Conservation (phyloP, 2,113 vertebrate genomes). For the Lepus europaeus region DNA sequence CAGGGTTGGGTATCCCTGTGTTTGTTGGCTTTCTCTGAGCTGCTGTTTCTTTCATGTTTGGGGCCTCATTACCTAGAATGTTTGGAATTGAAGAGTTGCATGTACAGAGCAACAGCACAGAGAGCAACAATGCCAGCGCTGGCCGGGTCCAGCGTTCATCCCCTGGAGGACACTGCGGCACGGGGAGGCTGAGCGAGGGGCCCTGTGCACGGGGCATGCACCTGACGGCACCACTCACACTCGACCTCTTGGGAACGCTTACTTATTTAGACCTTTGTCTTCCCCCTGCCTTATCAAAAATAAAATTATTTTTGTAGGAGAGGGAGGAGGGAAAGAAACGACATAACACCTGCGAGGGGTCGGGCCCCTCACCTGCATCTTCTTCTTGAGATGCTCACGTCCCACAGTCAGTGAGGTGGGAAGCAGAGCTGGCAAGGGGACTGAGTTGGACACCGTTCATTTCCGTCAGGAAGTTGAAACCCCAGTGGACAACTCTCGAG, state of each 20-base stretch:
- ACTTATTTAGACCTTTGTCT: neutral
- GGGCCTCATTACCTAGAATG: neutral
- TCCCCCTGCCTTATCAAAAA: neutral
- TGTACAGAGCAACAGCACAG: neutral
- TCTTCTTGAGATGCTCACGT: neutral
- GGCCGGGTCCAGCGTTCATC: neutral
- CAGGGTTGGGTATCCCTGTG: rapidly evolving
- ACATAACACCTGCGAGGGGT: neutral
- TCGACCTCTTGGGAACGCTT: slow-evolving; percentile 41
- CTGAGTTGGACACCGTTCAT: neutral
- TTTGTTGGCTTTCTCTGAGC: neutral
- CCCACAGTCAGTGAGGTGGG: neutral
- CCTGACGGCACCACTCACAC: neutral
- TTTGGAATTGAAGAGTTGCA: slow-evolving; percentile 9
- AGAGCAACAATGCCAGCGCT: neutral
- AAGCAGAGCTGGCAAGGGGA: neutral
- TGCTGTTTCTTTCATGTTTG: neutral
- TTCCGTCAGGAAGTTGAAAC: neutral
- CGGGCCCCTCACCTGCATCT: neutral
- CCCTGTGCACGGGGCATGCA: rapidly evolving
- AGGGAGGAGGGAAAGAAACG: neutral
- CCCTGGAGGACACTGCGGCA: neutral
- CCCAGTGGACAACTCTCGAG: neutral
- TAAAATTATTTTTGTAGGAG: slow-evolving; percentile 21
- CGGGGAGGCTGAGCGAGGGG: neutral